Base-by-base conservation (phyloP, 2,113 vertebrate species). In the Orthochromis indermauri region DNA sequence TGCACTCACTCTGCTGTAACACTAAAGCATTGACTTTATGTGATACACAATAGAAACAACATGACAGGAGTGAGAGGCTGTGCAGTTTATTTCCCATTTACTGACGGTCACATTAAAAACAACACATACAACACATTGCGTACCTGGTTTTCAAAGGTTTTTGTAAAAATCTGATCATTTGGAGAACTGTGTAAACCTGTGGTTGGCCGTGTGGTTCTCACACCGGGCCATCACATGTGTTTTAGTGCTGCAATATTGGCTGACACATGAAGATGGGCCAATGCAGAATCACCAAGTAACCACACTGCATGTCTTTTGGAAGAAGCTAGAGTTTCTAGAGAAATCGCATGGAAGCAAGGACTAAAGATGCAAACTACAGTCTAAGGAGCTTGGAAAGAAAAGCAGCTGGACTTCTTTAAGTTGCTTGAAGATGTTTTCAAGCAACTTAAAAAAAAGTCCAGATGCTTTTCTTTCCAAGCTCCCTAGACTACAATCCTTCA, bases 401-500 rank as follows among this genome's bases (percentile, higher is more conserved):
- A 61, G 28, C 57, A 61, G 28, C 28, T 61, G 57, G 57, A 33
- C 14, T 10, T 31, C 1, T 61, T 61, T 61, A 61, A 61, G 57
- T 61, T 61, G 57, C 57, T 61, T 61, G 57, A 61, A 61, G 2
- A 59, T 1, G 0, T 59, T 1, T 61, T 61, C 57, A 61, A 31
- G 26, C 57, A 61, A 61, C 57, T 31, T 31, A 6, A 61, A 61
- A 31, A 45, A 1, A 6, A 31, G 57, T 17, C 57, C 8, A 59
- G 57, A 0, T 59, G 26, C 14, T 31, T 59, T 59, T 17, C 57
- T 59, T 59, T 59, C 14, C 14, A 59, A 59, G 14, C 26, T 59
- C 57, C 57, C 0, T 17, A 31, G 26, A 61, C 14, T 61, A 61
- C 3, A 0, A 10, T 31, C 57, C 8, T 10, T 61, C 26, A 61